These are phyloP conservation scores for Okapia johnstoni DNA, from an alignment of 2,113 vertebrate genomes.

Conservation along the genomic window DNA sequence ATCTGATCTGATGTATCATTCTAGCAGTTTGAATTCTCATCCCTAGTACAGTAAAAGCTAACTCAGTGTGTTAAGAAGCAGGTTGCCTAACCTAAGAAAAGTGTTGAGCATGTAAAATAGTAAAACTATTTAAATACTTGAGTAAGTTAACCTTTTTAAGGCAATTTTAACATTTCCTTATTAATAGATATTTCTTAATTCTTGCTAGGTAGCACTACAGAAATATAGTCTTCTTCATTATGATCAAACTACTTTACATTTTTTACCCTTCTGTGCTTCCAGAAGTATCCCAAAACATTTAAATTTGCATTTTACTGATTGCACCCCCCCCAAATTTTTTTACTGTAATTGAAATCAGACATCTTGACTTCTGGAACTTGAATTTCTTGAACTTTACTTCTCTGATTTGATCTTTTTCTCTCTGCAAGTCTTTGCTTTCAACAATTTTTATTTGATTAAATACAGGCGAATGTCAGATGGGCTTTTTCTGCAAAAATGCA, in stretches of 20 bases:
- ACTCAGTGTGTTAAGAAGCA: background rate
- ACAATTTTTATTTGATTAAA: slow-evolving; percentile 48
- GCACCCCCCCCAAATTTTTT: background rate
- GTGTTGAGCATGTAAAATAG: background rate
- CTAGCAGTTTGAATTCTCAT: background rate
- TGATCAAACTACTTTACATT: background rate
- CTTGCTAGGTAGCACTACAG: background rate
- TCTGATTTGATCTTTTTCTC: slow-evolving; percentile 26
- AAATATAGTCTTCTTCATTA: background rate
- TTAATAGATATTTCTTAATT: background rate
- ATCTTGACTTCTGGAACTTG: background rate
- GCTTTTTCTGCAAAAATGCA: slow-evolving; percentile 94
- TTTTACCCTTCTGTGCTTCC: background rate
- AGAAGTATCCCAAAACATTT: background rate
- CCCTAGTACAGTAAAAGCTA: background rate
- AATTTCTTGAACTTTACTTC: background rate
- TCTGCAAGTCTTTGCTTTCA: slow-evolving; percentile 20
- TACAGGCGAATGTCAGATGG: slow-evolving; percentile 97
- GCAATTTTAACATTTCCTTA: background rate
- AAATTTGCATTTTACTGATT: background rate
- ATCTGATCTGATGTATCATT: background rate
- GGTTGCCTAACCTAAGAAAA: background rate
- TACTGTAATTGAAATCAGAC: background rate
- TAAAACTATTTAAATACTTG: background rate
- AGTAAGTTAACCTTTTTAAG: background rate